Base-by-base conservation (phyloP, 2,797 vertebrate species). In the Apodemus agrarius region DNA sequence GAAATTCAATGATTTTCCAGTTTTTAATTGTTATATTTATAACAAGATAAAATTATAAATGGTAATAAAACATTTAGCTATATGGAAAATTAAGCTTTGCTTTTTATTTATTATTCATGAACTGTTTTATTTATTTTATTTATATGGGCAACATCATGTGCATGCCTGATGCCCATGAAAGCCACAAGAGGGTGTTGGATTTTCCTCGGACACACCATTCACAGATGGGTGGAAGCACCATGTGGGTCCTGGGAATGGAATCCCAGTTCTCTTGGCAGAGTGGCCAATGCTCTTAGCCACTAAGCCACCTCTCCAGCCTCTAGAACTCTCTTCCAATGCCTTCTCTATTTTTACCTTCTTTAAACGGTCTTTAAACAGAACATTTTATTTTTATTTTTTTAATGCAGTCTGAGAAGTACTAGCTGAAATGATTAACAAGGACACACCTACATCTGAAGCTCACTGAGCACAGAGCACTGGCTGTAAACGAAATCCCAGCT, bases 1-100 rank as follows among this genome's bases (percentile, higher is more conserved):
- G 80, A 31, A 91, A 46, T 40, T 46, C 6, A 9, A 61, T 61
- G 24, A 52, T 67, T 72, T 96, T 78, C 29, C 19, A 40, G 72
- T 22, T 78, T 85, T 63, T 90, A 13, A 13, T 49, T 83, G 40
- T 43, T 76, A 91, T 76, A 76, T 81, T 88, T 92, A 90, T 86
- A 87, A 85, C 61, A 76, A 81, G 86, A 83, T 93, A 93, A 85
- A 34, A 82, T 54, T 89, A 11, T 83, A 83, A 84, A 83, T 76
- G 16, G 17, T 13, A 75, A 29, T 90, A 54, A 67, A 83, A 78
- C 22, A 94, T 31, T 92, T 96, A 72, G 43, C 81, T 91, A 92
- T 65, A 52, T 89, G 63, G n/a, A 87, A 95, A 83, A 85, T 61
- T 31, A 93, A 96, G 80, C n/a, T 78, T 57, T 34, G 83, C 12